These are phyloP conservation scores for Pocillopora meandrina DNA, from an alignment of 92 coral and sea anemone species.

Conservation along the genomic window DNA sequence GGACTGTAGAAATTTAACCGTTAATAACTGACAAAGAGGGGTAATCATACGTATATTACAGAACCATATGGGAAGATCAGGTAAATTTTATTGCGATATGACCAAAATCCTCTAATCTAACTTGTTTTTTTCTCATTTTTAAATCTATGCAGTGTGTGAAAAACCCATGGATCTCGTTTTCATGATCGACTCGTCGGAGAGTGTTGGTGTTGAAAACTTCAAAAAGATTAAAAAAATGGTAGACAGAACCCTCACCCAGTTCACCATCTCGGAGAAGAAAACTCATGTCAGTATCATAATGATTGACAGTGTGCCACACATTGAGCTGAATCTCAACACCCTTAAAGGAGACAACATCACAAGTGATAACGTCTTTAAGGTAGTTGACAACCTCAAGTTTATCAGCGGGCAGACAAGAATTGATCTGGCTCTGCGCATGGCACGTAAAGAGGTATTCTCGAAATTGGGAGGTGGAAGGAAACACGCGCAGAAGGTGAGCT, in stretches of 20 bases:
- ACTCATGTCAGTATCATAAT: conserved; percentile 69
- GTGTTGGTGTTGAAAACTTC: conserved; percentile 78
- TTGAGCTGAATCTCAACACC: conserved; percentile 69
- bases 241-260: conserved; percentile 58
- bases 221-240: conserved; percentile 70
- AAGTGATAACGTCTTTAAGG: conserved; percentile 51
- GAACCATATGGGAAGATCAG: too few relatives aligned
- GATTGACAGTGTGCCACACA: conserved; percentile 61
- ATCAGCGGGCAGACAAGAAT: conserved; percentile 72
- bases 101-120: not conserved
- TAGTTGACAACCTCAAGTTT: conserved; percentile 65
- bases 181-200: conserved; percentile 79
- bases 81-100: too few relatives aligned
- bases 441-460: conserved; percentile 76
- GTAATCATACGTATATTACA: too few relatives aligned
- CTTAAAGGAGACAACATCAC: conserved; percentile 59
- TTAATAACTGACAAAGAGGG: too few relatives aligned
- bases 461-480: conserved; percentile 61
- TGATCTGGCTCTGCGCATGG: conserved; percentile 80
- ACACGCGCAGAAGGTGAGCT: conserved; percentile 60
- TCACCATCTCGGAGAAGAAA: conserved; percentile 64
- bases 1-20: too few relatives aligned
- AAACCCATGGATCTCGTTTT: conserved; percentile 73
- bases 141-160: conserved; percentile 56
- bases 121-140: not conserved